Percentiles rank a stretch among this genome's conserved stretches.
These are phyloP conservation scores for Carcinoscorpius rotundicauda DNA, from an alignment of 1,140 invertebrate species.

Conservation along the genomic window DNA sequence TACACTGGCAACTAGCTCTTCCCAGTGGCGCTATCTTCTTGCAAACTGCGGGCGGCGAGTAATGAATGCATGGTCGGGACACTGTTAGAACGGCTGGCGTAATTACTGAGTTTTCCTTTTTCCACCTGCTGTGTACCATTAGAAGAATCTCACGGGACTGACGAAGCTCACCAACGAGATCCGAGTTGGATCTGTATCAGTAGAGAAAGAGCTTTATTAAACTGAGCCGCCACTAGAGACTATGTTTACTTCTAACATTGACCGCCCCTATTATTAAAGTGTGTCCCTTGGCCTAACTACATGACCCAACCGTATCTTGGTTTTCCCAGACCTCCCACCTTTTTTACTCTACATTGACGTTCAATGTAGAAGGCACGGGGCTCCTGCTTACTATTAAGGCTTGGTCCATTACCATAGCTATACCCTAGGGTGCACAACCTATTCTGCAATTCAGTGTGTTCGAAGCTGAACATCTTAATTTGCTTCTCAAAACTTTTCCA, in stretches of 20 bases:
- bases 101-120: background rate
- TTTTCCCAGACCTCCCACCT: no score
- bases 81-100: background rate
- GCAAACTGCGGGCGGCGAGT: background rate
- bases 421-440: background rate
- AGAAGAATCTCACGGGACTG: background rate
- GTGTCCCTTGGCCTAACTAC: no score
- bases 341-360: background rate
- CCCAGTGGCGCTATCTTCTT: no score
- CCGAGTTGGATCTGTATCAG: background rate
- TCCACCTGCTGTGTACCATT: conserved; percentile 3
- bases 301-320: no score
- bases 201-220: no score
- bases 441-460: background rate
- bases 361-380: background rate
- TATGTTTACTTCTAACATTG: no score
- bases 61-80: conserved; percentile 1
- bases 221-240: no score
- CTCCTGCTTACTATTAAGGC: background rate
- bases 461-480: conserved; percentile 1
- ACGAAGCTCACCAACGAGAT: background rate
- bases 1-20: no score
- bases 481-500: conserved; percentile 3
- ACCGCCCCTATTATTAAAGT: no score
- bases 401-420: background rate